Evolutionary conservation across 2,113 vertebrate genomes (phyloP).

Genomic region (Callopanchax toddi): DNA sequence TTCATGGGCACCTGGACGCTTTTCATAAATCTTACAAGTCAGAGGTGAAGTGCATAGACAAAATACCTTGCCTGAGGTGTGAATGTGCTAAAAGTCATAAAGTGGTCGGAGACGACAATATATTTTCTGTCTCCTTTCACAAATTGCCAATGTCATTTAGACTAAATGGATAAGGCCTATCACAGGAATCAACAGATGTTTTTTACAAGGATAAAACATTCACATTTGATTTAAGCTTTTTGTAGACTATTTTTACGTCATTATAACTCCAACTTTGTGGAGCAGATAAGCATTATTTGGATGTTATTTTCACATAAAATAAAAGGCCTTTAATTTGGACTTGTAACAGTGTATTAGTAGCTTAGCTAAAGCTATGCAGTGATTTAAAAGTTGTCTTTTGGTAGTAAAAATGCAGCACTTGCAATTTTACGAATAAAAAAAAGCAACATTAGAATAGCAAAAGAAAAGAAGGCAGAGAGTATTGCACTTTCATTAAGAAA

Average conservation of each 20-base stretch:
- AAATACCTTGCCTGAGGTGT: constrained; percentile 26
- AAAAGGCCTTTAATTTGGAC: background rate
- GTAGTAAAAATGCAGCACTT: too few relatives aligned
- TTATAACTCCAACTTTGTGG: too few relatives aligned
- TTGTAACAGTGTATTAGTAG: background rate
- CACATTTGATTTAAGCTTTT: constrained; percentile 43
- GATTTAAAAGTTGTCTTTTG: background rate
- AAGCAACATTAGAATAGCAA: background rate
- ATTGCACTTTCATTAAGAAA: constrained; percentile 1
- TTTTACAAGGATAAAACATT: constrained; percentile 21
- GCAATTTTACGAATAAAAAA: too few relatives aligned
- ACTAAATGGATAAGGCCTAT: constrained; percentile 27
- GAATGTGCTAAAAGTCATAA: background rate
- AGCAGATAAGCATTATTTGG: too few relatives aligned
- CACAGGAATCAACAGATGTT: constrained; percentile 37
- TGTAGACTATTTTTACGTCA: background rate
- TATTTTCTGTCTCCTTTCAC: constrained; percentile 15
- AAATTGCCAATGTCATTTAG: constrained; percentile 19
- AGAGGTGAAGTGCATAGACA: constrained; percentile 34
- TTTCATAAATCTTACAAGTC: constrained; percentile 63
- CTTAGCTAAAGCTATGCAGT: background rate
- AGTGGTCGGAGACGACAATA: constrained; percentile 3
- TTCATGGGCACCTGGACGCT: constrained; percentile 59
- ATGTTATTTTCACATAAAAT: background rate
- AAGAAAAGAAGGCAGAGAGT: too few relatives aligned